Evolutionary conservation across 2,113 vertebrate species (phyloP).

Genomic region (Elephantulus edwardii): DNA sequence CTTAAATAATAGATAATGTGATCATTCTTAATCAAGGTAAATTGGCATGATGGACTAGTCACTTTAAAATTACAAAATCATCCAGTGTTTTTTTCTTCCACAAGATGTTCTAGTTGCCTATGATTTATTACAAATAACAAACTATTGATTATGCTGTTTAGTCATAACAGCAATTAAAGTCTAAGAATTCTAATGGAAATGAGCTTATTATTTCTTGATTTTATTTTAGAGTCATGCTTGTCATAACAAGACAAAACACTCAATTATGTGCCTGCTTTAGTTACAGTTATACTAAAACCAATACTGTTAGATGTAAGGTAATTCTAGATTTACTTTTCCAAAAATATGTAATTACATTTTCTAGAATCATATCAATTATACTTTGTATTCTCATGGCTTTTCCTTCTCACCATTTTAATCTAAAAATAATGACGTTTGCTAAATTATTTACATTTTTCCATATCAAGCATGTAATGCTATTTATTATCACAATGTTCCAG

Average conservation of each 20-base stretch:
- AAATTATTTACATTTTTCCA: background rate
- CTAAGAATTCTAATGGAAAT: background rate
- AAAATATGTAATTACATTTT: background rate
- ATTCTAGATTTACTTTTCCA: background rate
- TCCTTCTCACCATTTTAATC: background rate
- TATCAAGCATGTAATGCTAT: background rate
- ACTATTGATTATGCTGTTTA: background rate
- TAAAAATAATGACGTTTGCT: background rate
- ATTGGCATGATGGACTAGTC: background rate
- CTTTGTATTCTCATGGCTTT: background rate
- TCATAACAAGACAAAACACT: background rate
- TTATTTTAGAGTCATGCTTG: background rate
- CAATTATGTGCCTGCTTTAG: background rate
- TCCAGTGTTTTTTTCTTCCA: background rate
- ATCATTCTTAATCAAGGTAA: background rate
- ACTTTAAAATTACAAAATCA: constrained; percentile 28
- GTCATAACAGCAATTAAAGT: background rate
- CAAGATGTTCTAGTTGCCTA: background rate
- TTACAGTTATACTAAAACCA: background rate
- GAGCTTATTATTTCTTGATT: background rate
- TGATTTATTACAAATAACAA: background rate
- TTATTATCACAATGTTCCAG: background rate
- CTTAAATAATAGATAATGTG: background rate
- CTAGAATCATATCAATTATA: background rate
- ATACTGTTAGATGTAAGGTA: background rate